Evolutionary conservation across 92 coral and sea anemone species (phyloP).

Genomic region (Parazoanthus darwini): DNA sequence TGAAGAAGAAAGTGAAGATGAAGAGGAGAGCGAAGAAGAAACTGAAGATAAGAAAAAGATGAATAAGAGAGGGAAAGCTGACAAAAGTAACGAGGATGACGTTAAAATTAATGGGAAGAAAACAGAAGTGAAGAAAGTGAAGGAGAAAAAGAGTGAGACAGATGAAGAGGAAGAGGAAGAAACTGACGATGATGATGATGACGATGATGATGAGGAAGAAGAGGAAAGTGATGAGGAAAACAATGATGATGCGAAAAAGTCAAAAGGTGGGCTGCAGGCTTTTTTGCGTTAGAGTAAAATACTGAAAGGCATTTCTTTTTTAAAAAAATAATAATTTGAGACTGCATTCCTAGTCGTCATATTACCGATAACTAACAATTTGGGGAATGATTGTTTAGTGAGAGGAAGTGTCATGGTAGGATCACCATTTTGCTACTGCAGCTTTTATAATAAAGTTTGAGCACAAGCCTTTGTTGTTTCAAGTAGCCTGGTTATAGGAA

Average conservation of each 20-base stretch:
- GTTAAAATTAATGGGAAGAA: conserved; percentile 45
- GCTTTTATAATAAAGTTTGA: too few species aligned
- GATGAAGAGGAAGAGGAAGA: conserved; percentile 24
- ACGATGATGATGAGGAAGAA: conserved; percentile 15
- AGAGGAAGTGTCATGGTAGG: too few species aligned
- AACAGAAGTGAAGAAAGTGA: conserved; percentile 27
- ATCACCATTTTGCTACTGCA: too few species aligned
- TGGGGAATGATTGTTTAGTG: too few species aligned
- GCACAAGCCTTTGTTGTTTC: too few species aligned
- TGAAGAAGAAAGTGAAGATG: conserved; percentile 50
- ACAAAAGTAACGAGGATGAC: conserved; percentile 9
- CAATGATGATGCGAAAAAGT: conserved; percentile 10
- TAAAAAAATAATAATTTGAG: too few species aligned
- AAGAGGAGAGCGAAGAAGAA: conserved; percentile 48
- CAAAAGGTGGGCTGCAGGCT: not conserved
- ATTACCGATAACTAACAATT: too few species aligned
- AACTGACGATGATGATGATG: conserved; percentile 6
- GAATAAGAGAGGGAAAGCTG: not conserved
- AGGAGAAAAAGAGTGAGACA: conserved; percentile 8
- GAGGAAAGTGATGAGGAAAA: conserved; percentile 28
- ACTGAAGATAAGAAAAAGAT: conserved; percentile 30
- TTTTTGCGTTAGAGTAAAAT: too few species aligned
- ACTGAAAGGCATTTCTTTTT: not conserved
- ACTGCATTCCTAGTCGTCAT: too few species aligned
- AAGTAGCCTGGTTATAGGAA: not conserved